These are phyloP conservation scores for Scolanthus callimorphus DNA, from an alignment of 92 coral and sea anemone species.

Conservation along the genomic window DNA sequence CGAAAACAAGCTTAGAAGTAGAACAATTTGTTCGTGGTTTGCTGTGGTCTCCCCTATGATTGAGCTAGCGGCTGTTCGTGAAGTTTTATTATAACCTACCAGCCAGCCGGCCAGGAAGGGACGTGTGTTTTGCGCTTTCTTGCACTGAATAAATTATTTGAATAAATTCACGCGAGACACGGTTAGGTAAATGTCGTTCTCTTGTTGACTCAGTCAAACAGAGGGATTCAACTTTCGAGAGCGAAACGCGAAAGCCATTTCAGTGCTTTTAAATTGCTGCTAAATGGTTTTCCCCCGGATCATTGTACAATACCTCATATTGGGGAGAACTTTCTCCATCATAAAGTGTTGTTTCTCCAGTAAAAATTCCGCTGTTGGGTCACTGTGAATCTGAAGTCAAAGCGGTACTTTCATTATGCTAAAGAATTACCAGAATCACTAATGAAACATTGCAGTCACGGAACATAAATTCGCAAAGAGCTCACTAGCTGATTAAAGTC, in stretches of 20 bases:
- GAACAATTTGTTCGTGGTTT: too few species aligned
- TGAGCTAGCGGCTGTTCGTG: too few species aligned
- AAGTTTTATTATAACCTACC: background rate
- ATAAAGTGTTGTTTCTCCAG: background rate
- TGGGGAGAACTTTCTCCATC: background rate
- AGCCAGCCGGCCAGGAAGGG: background rate
- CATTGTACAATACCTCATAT: background rate
- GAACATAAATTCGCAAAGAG: too few species aligned
- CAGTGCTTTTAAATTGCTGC: background rate
- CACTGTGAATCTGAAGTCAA: background rate
- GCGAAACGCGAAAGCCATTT: constrained; percentile 1
- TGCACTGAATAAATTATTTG: constrained; percentile 28
- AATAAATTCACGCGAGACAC: constrained; percentile 14
- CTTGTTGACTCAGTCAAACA: constrained; percentile 28
- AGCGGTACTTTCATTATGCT: constrained; percentile 9
- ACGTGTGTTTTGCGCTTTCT: constrained; percentile 4
- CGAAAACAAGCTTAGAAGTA: background rate
- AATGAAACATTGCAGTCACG: constrained; percentile 71
- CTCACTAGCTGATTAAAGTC: too few species aligned
- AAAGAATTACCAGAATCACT: constrained; percentile 46
- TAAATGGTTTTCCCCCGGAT: background rate
- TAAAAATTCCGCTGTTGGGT: background rate
- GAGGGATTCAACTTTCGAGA: background rate
- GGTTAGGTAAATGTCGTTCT: constrained; percentile 21
- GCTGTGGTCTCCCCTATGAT: too few species aligned